phyloP scores from a whole-genome alignment of 2,797 vertebrate genomes.

The Capromys pilorides region DNA sequence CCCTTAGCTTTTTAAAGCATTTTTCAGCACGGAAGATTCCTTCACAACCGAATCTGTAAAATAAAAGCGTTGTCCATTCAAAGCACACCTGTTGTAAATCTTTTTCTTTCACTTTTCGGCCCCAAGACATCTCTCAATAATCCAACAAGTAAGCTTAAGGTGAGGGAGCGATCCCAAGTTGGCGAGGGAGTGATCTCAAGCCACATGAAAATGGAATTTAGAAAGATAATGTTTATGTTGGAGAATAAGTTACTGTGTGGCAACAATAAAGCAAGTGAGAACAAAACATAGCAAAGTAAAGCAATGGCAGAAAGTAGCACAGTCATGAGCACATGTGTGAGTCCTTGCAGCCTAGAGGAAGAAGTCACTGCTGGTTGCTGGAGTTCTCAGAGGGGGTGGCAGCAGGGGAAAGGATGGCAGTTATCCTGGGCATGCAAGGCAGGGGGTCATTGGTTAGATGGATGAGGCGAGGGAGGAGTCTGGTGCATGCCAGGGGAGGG shows the following conservation, averaged over 20 bases:
- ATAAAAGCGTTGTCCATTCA: slow-evolving; percentile 19
- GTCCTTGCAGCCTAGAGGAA: background rate
- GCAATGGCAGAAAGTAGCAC: background rate
- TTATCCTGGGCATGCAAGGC: background rate
- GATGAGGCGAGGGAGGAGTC: fast-evolving
- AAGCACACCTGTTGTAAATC: slow-evolving; percentile 50
- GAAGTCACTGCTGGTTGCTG: background rate
- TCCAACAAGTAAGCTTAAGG: slow-evolving; percentile 4
- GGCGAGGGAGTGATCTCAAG: background rate
- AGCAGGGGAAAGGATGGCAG: background rate
- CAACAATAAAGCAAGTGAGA: background rate
- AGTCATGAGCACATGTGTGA: fast-evolving
- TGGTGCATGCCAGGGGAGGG: too few relatives aligned
- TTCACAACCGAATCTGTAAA: slow-evolving; percentile 7
- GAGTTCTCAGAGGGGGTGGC: background rate
- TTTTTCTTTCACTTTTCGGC: background rate
- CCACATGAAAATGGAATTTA: background rate
- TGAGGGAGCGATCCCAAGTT: background rate
- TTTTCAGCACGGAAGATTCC: slow-evolving; percentile 55
- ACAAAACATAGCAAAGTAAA: background rate
- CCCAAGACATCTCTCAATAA: slow-evolving; percentile 4
- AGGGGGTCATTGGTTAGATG: background rate
- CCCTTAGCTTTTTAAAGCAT: background rate
- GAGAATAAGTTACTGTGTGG: background rate
- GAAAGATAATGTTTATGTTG: background rate